Evolutionary conservation across 2,888 invertebrate genomes (phyloP).

Genomic region (Synanthedon tipuliformis): DNA sequence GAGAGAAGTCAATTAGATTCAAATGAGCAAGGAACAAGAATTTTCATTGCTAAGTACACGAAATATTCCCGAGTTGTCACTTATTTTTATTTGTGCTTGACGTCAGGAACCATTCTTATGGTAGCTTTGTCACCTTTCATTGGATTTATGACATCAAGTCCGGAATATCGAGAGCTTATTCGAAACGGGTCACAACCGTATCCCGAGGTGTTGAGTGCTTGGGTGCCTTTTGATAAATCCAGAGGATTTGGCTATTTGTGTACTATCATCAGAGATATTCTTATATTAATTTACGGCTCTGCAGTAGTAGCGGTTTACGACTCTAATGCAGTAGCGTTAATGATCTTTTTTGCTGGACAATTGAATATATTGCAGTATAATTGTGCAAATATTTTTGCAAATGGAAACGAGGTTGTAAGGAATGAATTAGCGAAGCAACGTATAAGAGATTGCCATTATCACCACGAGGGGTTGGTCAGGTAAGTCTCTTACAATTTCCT

Average conservation of each 20-base stretch:
- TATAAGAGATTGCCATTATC: constrained; percentile 37
- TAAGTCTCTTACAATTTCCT: constrained; percentile 16
- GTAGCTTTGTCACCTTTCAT: constrained; percentile 41
- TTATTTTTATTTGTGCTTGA: constrained; percentile 41
- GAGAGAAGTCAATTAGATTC: constrained; percentile 30
- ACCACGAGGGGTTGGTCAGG: constrained; percentile 39
- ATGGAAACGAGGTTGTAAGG: constrained; percentile 14
- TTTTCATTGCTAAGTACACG: constrained; percentile 29
- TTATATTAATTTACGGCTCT: constrained; percentile 47
- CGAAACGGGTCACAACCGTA: constrained; percentile 29
- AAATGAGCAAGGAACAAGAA: constrained; percentile 17
- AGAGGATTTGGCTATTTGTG: constrained; percentile 37
- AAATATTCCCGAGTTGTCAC: constrained; percentile 42
- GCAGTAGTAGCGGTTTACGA: constrained; percentile 51
- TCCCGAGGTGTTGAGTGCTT: constrained; percentile 55
- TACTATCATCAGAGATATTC: constrained; percentile 25
- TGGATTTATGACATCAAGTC: constrained; percentile 23
- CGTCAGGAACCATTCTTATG: constrained; percentile 34
- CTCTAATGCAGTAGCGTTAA: constrained; percentile 44
- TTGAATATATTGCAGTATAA: constrained; percentile 35
- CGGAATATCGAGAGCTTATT: constrained; percentile 16
- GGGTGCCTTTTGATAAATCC: constrained; percentile 44
- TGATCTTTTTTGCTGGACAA: constrained; percentile 54
- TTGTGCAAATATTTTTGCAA: constrained; percentile 34
- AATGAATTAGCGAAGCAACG: constrained; percentile 21